These are phyloP conservation scores for Darevskia mixta DNA, from an alignment of 2,797 vertebrate genomes.

Conservation along the genomic window DNA sequence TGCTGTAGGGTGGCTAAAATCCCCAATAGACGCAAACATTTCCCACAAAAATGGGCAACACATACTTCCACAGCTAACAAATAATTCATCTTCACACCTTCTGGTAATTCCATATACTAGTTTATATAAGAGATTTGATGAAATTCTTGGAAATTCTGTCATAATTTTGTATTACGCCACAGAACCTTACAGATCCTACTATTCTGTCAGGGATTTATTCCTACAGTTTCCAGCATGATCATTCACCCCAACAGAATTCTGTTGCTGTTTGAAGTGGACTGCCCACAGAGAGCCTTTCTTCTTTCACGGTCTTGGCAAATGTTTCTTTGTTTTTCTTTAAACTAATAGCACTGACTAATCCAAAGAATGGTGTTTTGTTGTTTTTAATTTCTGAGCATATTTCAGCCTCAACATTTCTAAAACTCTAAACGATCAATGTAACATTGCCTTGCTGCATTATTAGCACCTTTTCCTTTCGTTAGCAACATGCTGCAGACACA, in stretches of 20 bases:
- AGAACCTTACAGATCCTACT: neutral
- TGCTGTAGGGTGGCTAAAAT: neutral
- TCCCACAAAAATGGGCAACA: too few species aligned
- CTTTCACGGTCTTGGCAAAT: neutral
- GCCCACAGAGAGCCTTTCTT: neutral
- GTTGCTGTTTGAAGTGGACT: neutral
- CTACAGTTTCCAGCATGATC: rapidly evolving
- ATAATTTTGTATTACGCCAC: neutral
- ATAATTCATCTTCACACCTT: neutral
- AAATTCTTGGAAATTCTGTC: neutral
- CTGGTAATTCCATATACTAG: neutral
- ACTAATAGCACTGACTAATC: conserved; percentile 41
- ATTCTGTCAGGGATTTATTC: neutral
- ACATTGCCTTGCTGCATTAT: conserved; percentile 62
- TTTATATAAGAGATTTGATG: neutral
- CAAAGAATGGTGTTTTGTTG: conserved; percentile 25
- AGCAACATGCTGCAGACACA: conserved; percentile 63
- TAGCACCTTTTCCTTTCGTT: conserved; percentile 67
- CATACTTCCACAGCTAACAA: too few species aligned
- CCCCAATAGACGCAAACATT: too few species aligned
- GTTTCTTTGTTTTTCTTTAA: conserved; percentile 7
- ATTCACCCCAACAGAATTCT: neutral
- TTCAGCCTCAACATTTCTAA: conserved; percentile 35
- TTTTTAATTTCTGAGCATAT: conserved; percentile 47
- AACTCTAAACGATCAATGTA: conserved; percentile 50